Evolutionary conservation across 2,797 vertebrate genomes (phyloP).

Genomic region (Spizella passerina): DNA sequence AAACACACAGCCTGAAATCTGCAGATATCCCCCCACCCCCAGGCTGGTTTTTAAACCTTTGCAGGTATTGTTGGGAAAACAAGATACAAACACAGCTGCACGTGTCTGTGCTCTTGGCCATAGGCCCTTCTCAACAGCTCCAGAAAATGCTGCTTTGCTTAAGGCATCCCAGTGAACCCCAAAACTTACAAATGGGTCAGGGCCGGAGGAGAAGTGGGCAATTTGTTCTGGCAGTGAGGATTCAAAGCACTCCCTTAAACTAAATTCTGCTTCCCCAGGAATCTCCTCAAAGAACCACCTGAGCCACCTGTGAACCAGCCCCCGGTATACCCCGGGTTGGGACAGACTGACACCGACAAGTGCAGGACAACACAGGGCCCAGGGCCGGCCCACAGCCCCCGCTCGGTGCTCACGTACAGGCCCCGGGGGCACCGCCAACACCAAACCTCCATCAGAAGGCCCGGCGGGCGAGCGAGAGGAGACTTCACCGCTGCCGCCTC

Average conservation of each 20-base stretch:
- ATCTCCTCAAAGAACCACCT: neutral
- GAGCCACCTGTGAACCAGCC: neutral
- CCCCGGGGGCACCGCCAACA: neutral
- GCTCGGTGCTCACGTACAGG: neutral
- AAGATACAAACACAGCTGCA: neutral
- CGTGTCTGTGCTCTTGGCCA: neutral
- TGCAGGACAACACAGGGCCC: neutral
- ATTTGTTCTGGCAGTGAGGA: neutral
- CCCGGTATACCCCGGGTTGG: neutral
- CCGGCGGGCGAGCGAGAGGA: accelerated
- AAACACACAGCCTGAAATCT: neutral
- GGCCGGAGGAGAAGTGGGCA: neutral
- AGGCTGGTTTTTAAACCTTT: neutral
- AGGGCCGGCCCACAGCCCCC: neutral
- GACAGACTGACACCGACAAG: accelerated
- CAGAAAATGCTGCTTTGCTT: neutral
- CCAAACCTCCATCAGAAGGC: neutral
- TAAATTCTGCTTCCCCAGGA: neutral
- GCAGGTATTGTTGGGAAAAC: neutral
- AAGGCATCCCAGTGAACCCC: neutral
- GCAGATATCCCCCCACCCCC: neutral
- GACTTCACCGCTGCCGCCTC: neutral
- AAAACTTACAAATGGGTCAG: neutral
- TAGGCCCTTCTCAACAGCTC: neutral
- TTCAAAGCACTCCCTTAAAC: neutral